Evolutionary conservation across 2,113 vertebrate genomes (phyloP).

Genomic region (Seriola rivoliana): DNA sequence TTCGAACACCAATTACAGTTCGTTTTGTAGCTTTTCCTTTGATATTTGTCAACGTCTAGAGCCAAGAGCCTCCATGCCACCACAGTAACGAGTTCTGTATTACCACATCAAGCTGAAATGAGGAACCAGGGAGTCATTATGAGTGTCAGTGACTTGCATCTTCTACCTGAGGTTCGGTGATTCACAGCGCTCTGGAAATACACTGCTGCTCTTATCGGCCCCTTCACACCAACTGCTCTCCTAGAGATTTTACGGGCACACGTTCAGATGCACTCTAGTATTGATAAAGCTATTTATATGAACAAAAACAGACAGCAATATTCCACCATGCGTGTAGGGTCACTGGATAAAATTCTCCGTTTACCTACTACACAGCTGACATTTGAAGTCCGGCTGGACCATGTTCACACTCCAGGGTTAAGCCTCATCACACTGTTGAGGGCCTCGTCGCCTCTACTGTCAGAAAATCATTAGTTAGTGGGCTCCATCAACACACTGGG

Average conservation of each 20-base stretch:
- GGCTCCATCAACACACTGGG: background rate
- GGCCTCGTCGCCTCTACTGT: slow-evolving; percentile 2
- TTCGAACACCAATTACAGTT: slow-evolving; percentile 1
- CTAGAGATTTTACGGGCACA: background rate
- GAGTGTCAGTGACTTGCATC: slow-evolving; percentile 17
- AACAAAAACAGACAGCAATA: background rate
- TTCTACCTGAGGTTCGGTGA: background rate
- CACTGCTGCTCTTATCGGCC: background rate
- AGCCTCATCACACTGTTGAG: slow-evolving; percentile 37
- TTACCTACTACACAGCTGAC: background rate
- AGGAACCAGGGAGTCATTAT: slow-evolving; percentile 28
- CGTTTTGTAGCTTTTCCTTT: slow-evolving; percentile 24
- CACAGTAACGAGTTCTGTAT: slow-evolving; percentile 31
- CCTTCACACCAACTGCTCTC: background rate
- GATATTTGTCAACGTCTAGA: background rate
- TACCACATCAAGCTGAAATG: slow-evolving; percentile 33
- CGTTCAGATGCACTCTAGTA: background rate
- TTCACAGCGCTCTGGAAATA: slow-evolving; percentile 24
- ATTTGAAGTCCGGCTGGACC: slow-evolving; percentile 13
- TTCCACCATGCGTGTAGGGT: background rate
- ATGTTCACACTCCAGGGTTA: slow-evolving; percentile 26
- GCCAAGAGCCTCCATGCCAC: slow-evolving; percentile 10
- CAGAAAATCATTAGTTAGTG: slow-evolving; percentile 55
- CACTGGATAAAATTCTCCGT: background rate
- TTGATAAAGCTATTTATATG: slow-evolving; percentile 20